phyloP scores from a whole-genome alignment of 2,113 vertebrate genomes.

The Poeciliopsis prolifica region DNA sequence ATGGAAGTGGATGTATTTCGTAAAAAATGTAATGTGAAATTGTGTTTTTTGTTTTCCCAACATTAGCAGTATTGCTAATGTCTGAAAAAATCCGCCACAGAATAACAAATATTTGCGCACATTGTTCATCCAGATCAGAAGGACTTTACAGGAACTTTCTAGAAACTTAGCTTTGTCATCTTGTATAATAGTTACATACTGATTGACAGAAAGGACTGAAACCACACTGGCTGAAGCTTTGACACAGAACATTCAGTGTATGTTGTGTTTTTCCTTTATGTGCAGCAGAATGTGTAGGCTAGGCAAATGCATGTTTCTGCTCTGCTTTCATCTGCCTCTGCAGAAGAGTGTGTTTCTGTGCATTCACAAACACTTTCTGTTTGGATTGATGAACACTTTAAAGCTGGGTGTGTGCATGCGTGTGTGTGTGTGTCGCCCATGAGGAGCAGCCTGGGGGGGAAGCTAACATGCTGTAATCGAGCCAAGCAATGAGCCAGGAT shows the following conservation, averaged over 20 bases:
- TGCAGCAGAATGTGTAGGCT: slow-evolving; percentile 3
- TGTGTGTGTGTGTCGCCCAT: slow-evolving; percentile 16
- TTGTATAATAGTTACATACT: no score
- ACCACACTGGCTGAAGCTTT: neutral
- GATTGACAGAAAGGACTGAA: neutral
- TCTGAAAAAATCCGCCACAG: no score
- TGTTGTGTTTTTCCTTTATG: slow-evolving; percentile 3
- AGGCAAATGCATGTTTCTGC: neutral
- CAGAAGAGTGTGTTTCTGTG: neutral
- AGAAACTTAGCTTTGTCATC: no score
- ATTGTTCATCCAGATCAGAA: no score
- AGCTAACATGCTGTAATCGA: slow-evolving; percentile 48
- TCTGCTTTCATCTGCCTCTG: neutral
- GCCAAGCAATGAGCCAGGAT: slow-evolving; percentile 65
- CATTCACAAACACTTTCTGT: neutral
- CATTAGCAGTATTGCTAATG: no score
- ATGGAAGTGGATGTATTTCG: no score
- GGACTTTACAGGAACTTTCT: no score
- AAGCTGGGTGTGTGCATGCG: neutral
- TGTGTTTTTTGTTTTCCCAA: no score
- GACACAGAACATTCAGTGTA: neutral
- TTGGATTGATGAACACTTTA: slow-evolving; percentile 26
- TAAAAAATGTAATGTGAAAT: no score
- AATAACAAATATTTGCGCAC: no score
- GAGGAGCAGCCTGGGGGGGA: slow-evolving; percentile 40